Percentiles rank a stretch among this genome's conserved stretches.
Conservation (phyloP, 2,113 vertebrate genomes). For the Furnarius figulus region DNA sequence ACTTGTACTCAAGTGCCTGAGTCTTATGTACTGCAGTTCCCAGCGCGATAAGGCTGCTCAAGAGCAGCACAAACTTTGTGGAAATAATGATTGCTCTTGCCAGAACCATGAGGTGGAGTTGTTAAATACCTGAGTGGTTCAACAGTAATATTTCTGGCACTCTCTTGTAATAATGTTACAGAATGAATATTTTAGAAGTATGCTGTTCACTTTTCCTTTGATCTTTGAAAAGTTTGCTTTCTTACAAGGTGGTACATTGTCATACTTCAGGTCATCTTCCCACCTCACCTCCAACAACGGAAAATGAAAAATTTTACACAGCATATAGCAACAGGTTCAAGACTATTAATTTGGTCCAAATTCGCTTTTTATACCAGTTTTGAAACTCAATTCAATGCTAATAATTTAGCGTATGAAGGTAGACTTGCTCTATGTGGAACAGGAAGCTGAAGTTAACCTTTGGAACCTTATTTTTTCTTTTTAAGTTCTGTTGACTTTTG, state of each 20-base stretch:
- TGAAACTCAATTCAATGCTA: not conserved
- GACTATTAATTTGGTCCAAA: not conserved
- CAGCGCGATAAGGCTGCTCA: not conserved
- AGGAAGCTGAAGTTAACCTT: not conserved
- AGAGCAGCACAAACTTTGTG: not conserved
- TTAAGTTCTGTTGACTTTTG: not conserved
- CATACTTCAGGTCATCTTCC: not conserved
- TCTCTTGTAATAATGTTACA: not conserved
- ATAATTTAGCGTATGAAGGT: not conserved
- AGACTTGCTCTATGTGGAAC: accelerated
- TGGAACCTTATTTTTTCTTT: not conserved
- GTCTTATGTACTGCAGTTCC: not conserved
- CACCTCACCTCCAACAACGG: not conserved
- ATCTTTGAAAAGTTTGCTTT: not conserved
- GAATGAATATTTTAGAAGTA: not conserved
- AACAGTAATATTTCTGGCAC: not conserved
- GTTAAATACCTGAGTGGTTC: not conserved
- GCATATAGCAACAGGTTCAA: not conserved
- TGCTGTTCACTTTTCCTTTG: not conserved
- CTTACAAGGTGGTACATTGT: not conserved
- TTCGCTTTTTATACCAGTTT: not conserved
- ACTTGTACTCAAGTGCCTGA: accelerated
- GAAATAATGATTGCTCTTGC: accelerated
- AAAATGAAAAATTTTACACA: not conserved
- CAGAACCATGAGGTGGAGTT: not conserved